These are phyloP conservation scores for Antedon mediterranea DNA, from an alignment of 53 echinoderm and acorn worm genomes.

Conservation along the genomic window DNA sequence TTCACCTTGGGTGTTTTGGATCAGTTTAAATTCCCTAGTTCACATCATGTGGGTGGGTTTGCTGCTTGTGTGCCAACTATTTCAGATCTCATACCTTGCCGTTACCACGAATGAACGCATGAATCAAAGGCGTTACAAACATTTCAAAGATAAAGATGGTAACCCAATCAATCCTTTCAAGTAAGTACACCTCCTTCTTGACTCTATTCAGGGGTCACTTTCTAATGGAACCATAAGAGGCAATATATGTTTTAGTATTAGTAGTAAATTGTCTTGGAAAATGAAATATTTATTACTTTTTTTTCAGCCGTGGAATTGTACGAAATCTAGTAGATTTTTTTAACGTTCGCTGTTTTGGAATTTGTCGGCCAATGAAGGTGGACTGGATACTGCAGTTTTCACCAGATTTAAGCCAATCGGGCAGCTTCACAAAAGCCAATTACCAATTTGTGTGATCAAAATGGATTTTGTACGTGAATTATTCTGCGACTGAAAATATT, in stretches of 20 bases:
- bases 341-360: constrained; percentile 49
- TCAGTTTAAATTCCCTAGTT: constrained; percentile 34
- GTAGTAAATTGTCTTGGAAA: too few species aligned
- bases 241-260: too few species aligned
- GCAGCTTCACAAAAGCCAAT: constrained; percentile 34
- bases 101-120: constrained; percentile 90
- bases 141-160: constrained; percentile 38
- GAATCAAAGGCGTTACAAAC: constrained; percentile 61
- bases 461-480: too few species aligned
- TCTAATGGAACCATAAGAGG: too few species aligned
- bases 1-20: constrained; percentile 88
- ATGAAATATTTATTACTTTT: not conserved
- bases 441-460: constrained; percentile 53
- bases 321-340: constrained; percentile 82
- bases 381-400: constrained; percentile 73
- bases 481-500: too few species aligned
- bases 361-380: constrained; percentile 56
- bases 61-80: constrained; percentile 53
- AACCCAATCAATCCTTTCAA: constrained; percentile 39
- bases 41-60: constrained; percentile 63
- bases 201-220: too few species aligned
- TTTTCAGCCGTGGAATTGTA: constrained; percentile 56
- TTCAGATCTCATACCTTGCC: constrained; percentile 64
- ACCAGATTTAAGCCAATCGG: constrained; percentile 39
- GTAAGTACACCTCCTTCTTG: too few species aligned